Conservation (phyloP, 2,113 vertebrate species). For the Elanus axillaris region DNA sequence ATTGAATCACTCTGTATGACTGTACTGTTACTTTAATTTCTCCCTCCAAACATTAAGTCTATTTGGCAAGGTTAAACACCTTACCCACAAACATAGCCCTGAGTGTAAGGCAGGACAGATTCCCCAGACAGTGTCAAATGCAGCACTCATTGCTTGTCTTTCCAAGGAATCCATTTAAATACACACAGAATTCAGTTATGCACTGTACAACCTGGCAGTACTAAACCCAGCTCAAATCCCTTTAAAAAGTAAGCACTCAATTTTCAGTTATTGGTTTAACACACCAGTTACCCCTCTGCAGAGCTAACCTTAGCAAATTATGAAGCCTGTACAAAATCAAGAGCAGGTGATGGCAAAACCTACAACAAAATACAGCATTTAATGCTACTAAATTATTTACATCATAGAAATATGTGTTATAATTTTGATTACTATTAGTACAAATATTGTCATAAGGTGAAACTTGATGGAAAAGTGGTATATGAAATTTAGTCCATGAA, state of each 20-base stretch:
- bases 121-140: background rate
- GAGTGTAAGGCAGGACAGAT: background rate
- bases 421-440: background rate
- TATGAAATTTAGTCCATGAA: background rate
- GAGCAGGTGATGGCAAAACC: background rate
- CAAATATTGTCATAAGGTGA: background rate
- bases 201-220: background rate
- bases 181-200: background rate
- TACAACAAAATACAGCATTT: background rate
- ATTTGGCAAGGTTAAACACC: background rate
- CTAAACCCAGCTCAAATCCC: background rate
- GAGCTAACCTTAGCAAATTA: background rate
- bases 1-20: background rate
- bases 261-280: background rate
- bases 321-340: background rate
- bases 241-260: background rate
- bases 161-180: background rate
- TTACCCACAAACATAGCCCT: background rate
- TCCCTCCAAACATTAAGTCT: background rate
- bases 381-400: background rate
- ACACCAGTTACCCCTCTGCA: background rate
- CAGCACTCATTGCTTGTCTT: background rate
- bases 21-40: background rate
- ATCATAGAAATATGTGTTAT: background rate
- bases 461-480: background rate